A percentile compares a stretch with the other conserved stretches of the same genome.
Evolutionary conservation across 35 echinoderm and acorn worm species (phyloP).

Genomic region (Holothuria glaberrima): DNA sequence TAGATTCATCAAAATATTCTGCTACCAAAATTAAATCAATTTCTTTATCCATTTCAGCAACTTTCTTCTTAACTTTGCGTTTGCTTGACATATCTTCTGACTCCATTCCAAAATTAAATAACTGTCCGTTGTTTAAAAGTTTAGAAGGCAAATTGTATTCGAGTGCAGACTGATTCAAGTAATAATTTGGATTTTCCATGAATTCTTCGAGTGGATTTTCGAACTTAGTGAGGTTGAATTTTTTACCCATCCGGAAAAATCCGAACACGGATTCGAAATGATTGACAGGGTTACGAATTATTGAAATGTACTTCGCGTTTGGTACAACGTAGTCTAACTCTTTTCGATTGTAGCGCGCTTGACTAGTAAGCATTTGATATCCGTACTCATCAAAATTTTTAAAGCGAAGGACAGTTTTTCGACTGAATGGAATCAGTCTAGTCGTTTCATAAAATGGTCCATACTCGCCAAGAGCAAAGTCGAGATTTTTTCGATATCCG

Average conservation of each 20-base stretch:
- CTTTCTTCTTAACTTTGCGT: too few species aligned
- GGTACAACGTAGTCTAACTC: conserved; percentile 5
- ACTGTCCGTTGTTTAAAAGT: too few species aligned
- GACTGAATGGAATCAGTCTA: not conserved
- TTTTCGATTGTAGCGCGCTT: not conserved
- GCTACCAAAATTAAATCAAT: conserved; percentile 26
- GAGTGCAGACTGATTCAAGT: not conserved
- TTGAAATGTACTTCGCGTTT: conserved; percentile 34
- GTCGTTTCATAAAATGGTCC: not conserved
- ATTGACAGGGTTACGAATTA: conserved; percentile 24
- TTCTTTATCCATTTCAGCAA: conserved; percentile 5
- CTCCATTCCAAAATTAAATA: too few species aligned
- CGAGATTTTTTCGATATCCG: not conserved
- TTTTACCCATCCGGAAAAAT: not conserved
- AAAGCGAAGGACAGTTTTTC: not conserved
- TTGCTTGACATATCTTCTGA: too few species aligned
- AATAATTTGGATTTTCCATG: not conserved
- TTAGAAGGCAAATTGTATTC: too few species aligned
- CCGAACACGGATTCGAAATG: conserved; percentile 31
- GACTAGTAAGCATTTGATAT: not conserved
- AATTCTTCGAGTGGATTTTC: not conserved
- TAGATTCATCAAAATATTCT: conserved; percentile 44
- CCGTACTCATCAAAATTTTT: not conserved
- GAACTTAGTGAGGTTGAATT: not conserved
- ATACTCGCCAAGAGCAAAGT: not conserved